Percentiles rank a stretch among this genome's conserved stretches.
Evolutionary conservation across 2,888 invertebrate genomes (phyloP).

Genomic region (Octonoba sinensis): DNA sequence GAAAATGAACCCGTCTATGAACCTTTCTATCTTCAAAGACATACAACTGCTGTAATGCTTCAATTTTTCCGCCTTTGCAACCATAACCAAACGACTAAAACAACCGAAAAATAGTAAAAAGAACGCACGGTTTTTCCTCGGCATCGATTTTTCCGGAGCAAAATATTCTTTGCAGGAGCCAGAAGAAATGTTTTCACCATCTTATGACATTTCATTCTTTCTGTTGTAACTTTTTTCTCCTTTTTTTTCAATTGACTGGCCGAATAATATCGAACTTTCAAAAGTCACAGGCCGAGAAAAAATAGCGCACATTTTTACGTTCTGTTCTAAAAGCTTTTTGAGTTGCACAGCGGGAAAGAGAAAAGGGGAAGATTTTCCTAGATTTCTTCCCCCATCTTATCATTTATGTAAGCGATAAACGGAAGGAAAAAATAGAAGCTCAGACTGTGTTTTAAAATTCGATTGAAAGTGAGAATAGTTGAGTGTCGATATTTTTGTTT

Average conservation of each 20-base stretch:
- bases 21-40: no score
- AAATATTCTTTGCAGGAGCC: no score
- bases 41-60: no score
- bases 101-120: no score
- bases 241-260: slow-evolving; percentile 52
- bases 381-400: slow-evolving; percentile 36
- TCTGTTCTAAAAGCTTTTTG: slow-evolving; percentile 52
- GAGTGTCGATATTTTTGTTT: slow-evolving; percentile 29
- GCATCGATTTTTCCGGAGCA: no score
- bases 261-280: slow-evolving; percentile 57
- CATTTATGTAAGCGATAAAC: slow-evolving; percentile 60
- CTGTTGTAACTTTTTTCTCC: slow-evolving; percentile 19
- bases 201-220: slow-evolving; percentile 23
- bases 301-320: slow-evolving; percentile 24
- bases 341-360: slow-evolving; percentile 12
- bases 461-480: slow-evolving; percentile 59
- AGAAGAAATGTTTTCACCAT: slow-evolving; percentile 4
- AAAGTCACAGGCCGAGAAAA: slow-evolving; percentile 34
- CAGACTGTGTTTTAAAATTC: slow-evolving; percentile 50
- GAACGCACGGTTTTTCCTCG: no score
- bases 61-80: no score
- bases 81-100: no score
- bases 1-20: no score
- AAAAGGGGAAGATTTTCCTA: slow-evolving; percentile 27
- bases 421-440: slow-evolving; percentile 9